Conservation (phyloP, 2,113 vertebrate genomes). For the Antechinus flavipes region DNA sequence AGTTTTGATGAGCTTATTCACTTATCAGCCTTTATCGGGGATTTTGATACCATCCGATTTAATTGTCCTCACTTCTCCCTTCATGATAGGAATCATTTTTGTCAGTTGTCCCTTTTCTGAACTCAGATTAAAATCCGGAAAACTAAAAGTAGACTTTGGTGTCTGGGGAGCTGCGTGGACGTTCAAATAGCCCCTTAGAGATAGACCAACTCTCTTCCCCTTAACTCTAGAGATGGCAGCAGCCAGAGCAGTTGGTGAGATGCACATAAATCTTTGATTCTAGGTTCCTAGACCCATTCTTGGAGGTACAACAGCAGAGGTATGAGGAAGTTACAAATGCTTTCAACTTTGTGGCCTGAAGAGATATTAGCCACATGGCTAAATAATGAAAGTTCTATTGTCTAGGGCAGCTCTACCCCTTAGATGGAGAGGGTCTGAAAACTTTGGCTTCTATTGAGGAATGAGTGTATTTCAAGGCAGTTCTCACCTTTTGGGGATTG, state of each 20-base stretch:
- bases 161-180: neutral
- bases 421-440: neutral
- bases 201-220: neutral
- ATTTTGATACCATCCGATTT: neutral
- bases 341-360: no score
- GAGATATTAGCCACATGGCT: neutral
- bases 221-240: neutral
- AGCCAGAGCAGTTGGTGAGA: neutral
- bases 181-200: neutral
- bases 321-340: neutral
- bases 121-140: neutral
- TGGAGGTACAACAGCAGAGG: neutral
- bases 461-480: neutral
- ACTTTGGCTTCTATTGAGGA: neutral
- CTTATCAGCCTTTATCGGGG: neutral
- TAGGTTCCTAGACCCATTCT: neutral
- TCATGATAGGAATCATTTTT: neutral
- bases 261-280: neutral
- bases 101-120: neutral
- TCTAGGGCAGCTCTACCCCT: neutral
- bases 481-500: neutral
- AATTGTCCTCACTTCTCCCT: neutral
- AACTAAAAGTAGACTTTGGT: neutral
- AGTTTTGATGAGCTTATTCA: neutral
- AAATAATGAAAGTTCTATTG: neutral